Percentiles rank a stretch among this genome's conserved stretches.
Evolutionary conservation across 1,140 invertebrate genomes (phyloP).

Genomic region (Calliopsis andreniformis): DNA sequence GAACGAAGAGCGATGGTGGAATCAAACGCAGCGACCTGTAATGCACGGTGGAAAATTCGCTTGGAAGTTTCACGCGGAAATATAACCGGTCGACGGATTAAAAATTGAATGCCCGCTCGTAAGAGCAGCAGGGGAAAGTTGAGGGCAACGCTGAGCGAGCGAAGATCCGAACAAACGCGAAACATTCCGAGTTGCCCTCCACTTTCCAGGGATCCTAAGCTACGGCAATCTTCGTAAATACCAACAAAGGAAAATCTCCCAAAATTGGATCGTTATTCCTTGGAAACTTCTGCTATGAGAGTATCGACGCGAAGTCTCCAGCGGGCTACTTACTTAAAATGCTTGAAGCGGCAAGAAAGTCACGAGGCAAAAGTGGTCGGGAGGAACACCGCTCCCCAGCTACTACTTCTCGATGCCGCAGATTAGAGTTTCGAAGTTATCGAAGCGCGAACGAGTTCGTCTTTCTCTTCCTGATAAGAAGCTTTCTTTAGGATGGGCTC

Average conservation of each 20-base stretch:
- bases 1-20: slow-evolving; percentile 17
- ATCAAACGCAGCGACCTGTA: background rate
- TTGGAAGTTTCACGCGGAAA: background rate
- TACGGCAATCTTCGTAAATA: no score
- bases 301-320: no score
- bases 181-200: background rate
- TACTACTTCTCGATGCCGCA: background rate
- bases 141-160: background rate
- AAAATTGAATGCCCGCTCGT: background rate
- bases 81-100: background rate
- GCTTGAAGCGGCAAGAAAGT: background rate
- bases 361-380: background rate
- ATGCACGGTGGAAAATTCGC: slow-evolving; percentile 10
- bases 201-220: no score
- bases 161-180: background rate
- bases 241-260: no score
- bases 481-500: slow-evolving; percentile 38
- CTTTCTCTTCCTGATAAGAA: slow-evolving; percentile 46
- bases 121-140: background rate
- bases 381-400: background rate
- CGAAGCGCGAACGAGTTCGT: slow-evolving; percentile 49
- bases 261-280: no score
- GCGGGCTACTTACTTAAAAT: slow-evolving; percentile 2
- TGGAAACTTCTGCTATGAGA: no score
- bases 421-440: slow-evolving; percentile 51